Evolutionary conservation across 1,140 invertebrate species (phyloP), one percentile per base, ranked within the genome.

Genomic region (Cydia amplana): DNA sequence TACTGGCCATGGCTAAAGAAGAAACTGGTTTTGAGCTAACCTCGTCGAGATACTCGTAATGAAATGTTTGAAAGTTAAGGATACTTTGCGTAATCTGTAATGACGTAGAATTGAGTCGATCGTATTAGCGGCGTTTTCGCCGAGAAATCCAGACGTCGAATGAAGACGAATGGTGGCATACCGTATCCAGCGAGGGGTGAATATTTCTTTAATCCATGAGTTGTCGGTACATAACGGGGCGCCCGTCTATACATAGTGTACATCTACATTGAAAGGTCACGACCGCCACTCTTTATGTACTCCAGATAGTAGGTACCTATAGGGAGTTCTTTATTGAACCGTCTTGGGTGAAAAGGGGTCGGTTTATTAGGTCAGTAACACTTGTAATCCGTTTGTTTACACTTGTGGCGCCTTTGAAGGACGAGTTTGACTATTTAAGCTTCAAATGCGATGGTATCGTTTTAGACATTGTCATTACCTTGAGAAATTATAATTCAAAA

Each of bases 331-430:
- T 91, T 93, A 91, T 91, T 90, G 87, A 91, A 87, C 87, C 81
- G 85, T 90, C 89, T 91, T 91, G 89, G 86, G 87, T 86, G 87
- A 80, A 91, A 90, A 91, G 89, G 91, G 91, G 90, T 90, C 87
- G 87, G 79, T 88, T 91, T 93, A 93, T 90, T 93, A 91, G 91
- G 91, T 93, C 91, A 93, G 89, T 91, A 90, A 90, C 88, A 91
- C 88, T 91, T 86, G 85, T 87, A 87, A 87, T 89, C 83, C 80
- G 86, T 91, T 88, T 90, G 89, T 90, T 90, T 90, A 91, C 86
- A 87, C 82, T 87, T 85, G 85, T 87, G 83, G 83, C 79, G 77
- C 81, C 78, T 77, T 78, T 60, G 55, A 60, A 36, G 32, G 23
- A 43, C n/a, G 32, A 73, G 6, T 43, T 25, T 73, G 23, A 40